Percentiles rank a stretch among this genome's conserved stretches.
phyloP scores from a whole-genome alignment of 2,888 invertebrate species.

The Drosophila pseudotalamancana region DNA sequence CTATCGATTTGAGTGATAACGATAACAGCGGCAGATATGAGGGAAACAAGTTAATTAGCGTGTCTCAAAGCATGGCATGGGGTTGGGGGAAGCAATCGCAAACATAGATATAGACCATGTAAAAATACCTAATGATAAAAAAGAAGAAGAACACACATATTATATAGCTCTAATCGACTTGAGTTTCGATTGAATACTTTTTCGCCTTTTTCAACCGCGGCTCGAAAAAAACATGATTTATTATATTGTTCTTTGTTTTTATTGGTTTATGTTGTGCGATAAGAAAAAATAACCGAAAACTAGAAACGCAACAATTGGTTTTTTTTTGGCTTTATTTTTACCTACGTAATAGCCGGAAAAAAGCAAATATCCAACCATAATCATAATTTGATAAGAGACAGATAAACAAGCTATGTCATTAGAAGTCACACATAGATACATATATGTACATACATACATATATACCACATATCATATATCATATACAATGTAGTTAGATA shows the following conservation, averaged over 20 bases:
- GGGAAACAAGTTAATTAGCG: not conserved
- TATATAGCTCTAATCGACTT: too few relatives aligned
- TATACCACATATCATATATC: too few relatives aligned
- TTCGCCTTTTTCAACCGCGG: not conserved
- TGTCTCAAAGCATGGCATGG: not conserved
- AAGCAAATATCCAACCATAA: conserved; percentile 14
- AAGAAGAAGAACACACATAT: too few relatives aligned
- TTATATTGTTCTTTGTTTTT: conserved; percentile 4
- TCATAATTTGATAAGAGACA: conserved; percentile 36
- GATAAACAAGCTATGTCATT: conserved; percentile 38
- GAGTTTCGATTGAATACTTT: not conserved
- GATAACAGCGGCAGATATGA: conserved; percentile 18
- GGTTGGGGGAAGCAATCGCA: not conserved
- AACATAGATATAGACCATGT: not conserved
- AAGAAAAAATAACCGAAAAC: not conserved
- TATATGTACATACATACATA: not conserved
- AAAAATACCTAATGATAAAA: not conserved
- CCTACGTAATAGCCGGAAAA: conserved; percentile 36
- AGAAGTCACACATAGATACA: conserved; percentile 5
- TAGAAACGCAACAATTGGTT: conserved; percentile 9
- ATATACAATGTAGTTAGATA: too few relatives aligned
- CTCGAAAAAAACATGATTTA: conserved; percentile 14
- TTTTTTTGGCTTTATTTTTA: not conserved
- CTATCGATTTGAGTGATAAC: conserved; percentile 35
- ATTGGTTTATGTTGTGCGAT: conserved; percentile 5